Evolutionary conservation across 2,113 vertebrate species (phyloP).

Genomic region (Vicugna pacos): DNA sequence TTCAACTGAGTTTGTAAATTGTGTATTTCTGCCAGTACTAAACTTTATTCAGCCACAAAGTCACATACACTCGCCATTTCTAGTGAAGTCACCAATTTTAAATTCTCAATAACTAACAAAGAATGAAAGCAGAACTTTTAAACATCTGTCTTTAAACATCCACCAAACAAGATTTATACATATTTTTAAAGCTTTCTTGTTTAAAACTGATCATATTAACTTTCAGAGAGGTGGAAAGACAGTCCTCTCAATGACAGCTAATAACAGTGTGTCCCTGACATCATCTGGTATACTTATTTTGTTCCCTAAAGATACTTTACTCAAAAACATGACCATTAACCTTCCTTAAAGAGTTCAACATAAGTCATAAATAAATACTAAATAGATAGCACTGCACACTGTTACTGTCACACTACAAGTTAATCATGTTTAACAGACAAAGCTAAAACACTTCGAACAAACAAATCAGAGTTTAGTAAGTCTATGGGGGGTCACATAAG

Average conservation of each 20-base stretch:
- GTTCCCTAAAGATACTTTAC: constrained; percentile 55
- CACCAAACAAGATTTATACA: constrained; percentile 23
- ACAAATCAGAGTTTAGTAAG: constrained; percentile 48
- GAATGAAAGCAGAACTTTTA: constrained; percentile 57
- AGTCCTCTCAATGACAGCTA: neutral
- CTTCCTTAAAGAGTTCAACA: neutral
- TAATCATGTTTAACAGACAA: constrained; percentile 38
- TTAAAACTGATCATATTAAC: constrained; percentile 54
- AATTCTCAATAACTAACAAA: constrained; percentile 45
- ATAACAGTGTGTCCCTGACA: constrained; percentile 40
- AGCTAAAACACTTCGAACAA: constrained; percentile 49
- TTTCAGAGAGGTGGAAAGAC: neutral
- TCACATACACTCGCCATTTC: constrained; percentile 22
- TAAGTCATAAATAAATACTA: constrained; percentile 52
- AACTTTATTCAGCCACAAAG: constrained; percentile 54
- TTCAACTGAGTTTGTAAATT: constrained; percentile 69
- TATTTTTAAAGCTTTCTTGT: neutral
- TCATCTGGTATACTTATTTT: constrained; percentile 45
- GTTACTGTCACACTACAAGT: constrained; percentile 7
- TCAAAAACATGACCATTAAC: constrained; percentile 33
- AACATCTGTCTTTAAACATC: constrained; percentile 14
- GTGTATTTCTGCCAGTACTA: constrained; percentile 46
- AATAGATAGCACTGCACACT: constrained; percentile 1
- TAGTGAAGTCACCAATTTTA: constrained; percentile 50
- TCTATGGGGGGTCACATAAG: neutral